Percentiles rank a stretch among this genome's conserved stretches.
phyloP scores from a whole-genome alignment of 2,113 vertebrate species.

The Lophochroa leadbeateri region DNA sequence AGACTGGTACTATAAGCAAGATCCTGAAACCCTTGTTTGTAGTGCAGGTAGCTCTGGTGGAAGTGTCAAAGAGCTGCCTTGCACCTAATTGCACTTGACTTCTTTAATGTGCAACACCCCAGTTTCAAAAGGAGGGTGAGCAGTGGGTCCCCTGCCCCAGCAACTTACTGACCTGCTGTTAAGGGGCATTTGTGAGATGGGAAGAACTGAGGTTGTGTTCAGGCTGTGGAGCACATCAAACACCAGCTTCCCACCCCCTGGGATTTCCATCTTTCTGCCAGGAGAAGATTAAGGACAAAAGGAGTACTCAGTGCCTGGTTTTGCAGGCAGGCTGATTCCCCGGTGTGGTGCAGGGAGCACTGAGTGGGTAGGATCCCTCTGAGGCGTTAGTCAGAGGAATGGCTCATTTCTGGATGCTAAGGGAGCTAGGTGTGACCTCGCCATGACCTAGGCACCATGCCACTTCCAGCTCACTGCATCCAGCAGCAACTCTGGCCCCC shows the following conservation, averaged over 20 bases:
- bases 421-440: background rate
- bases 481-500: background rate
- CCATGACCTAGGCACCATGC: background rate
- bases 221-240: background rate
- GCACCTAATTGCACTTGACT: background rate
- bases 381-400: constrained; percentile 4
- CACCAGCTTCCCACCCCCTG: background rate
- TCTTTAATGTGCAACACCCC: background rate
- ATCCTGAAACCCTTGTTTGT: background rate
- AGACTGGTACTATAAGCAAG: background rate
- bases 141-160: rapidly evolving
- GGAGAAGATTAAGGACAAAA: background rate
- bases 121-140: background rate
- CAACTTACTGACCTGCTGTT: background rate
- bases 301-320: rapidly evolving
- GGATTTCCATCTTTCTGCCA: background rate
- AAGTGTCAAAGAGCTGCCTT: background rate
- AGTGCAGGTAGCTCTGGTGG: background rate
- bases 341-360: background rate
- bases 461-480: background rate
- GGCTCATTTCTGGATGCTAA: constrained; percentile 10
- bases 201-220: background rate
- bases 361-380: background rate
- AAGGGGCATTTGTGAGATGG: background rate
- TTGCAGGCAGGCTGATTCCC: background rate